Conservation (phyloP, 2,888 invertebrate genomes). For the Drosophila acutilabella region DNA sequence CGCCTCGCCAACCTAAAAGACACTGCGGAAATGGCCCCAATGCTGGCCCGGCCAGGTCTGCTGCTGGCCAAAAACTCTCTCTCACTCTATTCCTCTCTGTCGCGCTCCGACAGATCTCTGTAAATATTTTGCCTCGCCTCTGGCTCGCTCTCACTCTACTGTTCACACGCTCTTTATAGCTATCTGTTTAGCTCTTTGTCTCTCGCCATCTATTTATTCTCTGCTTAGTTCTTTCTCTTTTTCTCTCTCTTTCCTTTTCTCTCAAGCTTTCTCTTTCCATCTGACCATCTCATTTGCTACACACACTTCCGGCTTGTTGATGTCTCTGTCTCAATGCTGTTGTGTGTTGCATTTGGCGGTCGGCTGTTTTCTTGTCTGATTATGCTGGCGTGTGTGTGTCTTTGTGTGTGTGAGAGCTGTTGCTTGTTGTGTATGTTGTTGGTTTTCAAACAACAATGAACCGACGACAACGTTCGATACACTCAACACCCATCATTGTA, state of each 20-base stretch:
- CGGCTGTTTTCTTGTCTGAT: conserved; percentile 29
- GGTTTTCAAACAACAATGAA: conserved; percentile 70
- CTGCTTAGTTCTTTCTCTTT: too few species aligned
- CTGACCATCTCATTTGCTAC: conserved; percentile 39
- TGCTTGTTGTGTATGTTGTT: conserved; percentile 46
- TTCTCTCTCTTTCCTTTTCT: conserved; percentile 2
- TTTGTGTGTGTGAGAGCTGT: conserved; percentile 20
- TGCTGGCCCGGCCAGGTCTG: conserved; percentile 44
- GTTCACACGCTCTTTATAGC: conserved; percentile 9
- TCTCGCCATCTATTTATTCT: conserved; percentile 26
- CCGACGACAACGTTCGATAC: conserved; percentile 55
- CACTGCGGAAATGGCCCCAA: conserved; percentile 73
- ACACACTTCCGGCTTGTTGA: conserved; percentile 64
- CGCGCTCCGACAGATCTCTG: conserved; percentile 59
- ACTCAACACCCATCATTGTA: conserved; percentile 38
- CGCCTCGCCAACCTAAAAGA: conserved; percentile 82
- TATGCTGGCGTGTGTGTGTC: conserved; percentile 22
- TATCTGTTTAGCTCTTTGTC: conserved; percentile 11
- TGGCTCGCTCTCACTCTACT: conserved; percentile 14
- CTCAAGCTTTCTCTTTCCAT: conserved; percentile 4
- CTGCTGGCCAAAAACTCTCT: conserved; percentile 32
- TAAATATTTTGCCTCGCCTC: conserved; percentile 44
- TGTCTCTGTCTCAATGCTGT: conserved; percentile 61
- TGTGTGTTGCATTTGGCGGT: conserved; percentile 59
- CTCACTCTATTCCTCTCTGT: conserved; percentile 25